These are phyloP conservation scores for Albula goreensis DNA, from an alignment of 2,113 vertebrate genomes.

Conservation along the genomic window DNA sequence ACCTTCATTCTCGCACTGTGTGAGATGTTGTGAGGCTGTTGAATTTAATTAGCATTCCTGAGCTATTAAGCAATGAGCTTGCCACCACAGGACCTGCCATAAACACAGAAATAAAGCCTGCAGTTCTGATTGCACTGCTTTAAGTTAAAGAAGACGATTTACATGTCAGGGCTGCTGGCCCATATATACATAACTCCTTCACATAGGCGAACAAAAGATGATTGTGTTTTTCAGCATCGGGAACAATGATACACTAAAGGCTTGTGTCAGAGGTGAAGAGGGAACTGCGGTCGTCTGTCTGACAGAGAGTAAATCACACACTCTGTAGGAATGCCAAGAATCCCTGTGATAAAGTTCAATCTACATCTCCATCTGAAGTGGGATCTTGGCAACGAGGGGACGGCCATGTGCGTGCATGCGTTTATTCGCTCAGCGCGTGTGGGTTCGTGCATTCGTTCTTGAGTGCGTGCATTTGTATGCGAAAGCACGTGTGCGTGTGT, in stretches of 20 bases:
- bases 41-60: slow-evolving; percentile 31
- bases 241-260: not conserved
- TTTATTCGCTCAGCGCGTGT: not conserved
- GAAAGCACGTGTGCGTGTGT: slow-evolving; percentile 7
- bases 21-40: not conserved
- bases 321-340: slow-evolving; percentile 3
- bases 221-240: not conserved
- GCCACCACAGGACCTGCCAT: slow-evolving; percentile 21
- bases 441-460: not conserved
- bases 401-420: not conserved
- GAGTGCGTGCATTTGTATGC: not conserved
- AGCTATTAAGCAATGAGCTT: slow-evolving; percentile 23
- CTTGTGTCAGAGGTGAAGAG: not conserved
- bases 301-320: not conserved
- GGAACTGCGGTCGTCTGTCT: not conserved
- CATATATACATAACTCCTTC: not conserved
- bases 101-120: slow-evolving; percentile 13
- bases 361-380: slow-evolving; percentile 13
- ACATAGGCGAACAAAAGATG: slow-evolving; percentile 6
- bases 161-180: not conserved
- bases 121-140: slow-evolving; percentile 5
- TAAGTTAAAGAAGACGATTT: not conserved
- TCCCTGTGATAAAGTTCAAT: slow-evolving; percentile 7
- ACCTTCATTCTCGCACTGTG: not conserved
- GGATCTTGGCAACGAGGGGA: not conserved